Conservation (phyloP, 1,140 invertebrate genomes). For the Pteromalus puparum region DNA sequence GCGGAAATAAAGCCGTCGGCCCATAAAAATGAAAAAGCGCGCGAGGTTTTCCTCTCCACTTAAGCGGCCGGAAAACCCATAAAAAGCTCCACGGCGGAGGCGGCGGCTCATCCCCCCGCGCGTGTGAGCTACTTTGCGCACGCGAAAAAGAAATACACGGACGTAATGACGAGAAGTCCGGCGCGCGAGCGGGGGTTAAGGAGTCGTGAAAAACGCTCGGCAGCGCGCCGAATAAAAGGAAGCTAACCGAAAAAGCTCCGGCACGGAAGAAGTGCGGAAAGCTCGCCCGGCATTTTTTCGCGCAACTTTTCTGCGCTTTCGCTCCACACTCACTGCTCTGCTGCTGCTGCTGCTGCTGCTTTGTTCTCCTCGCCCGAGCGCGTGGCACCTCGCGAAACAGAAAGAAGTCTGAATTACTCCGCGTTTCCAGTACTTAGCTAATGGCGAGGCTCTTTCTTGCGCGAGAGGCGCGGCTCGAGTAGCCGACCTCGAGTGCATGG, state of each 20-base stretch:
- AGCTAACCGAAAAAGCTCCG: constrained; percentile 10
- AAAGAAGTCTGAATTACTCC: constrained; percentile 13
- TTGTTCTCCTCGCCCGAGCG: constrained; percentile 16
- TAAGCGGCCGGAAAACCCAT: constrained; percentile 31
- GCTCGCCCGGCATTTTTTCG: constrained; percentile 18
- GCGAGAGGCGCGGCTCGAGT: background rate
- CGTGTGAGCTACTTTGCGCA: background rate
- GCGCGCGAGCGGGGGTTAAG: constrained; percentile 14
- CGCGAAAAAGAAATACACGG: constrained; percentile 26
- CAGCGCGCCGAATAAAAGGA: constrained; percentile 17
- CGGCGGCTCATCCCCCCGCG: constrained; percentile 4
- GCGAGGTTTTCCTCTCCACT: background rate
- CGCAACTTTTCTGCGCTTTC: constrained; percentile 27
- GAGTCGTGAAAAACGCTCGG: constrained; percentile 37
- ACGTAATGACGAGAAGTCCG: constrained; percentile 37
- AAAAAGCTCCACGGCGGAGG: background rate
- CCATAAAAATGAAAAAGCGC: constrained; percentile 2
- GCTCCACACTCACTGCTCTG: no score
- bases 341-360: background rate
- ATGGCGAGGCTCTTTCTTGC: constrained; percentile 34
- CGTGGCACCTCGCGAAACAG: background rate
- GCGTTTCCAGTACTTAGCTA: constrained; percentile 39
- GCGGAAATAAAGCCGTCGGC: background rate
- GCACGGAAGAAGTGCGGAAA: background rate
- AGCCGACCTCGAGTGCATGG: constrained; percentile 25